A percentile compares a stretch with the other conserved stretches of the same genome.
phyloP scores from a whole-genome alignment of 2,888 invertebrate genomes.

The Lasius fuliginosus region DNA sequence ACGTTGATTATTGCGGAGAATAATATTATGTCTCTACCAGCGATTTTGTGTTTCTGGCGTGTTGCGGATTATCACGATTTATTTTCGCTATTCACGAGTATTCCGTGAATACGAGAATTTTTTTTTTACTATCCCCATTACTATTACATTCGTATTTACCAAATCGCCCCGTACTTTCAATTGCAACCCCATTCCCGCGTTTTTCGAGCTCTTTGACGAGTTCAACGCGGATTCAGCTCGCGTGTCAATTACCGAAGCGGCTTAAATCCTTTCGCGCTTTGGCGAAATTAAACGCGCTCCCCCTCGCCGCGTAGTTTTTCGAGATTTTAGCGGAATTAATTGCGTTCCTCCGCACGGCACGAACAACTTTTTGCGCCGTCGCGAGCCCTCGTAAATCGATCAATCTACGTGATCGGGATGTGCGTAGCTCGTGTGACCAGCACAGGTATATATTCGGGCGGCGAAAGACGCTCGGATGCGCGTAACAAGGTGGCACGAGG shows the following conservation, averaged over 20 bases:
- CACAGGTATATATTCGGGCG: constrained; percentile 15
- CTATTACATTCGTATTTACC: constrained; percentile 42
- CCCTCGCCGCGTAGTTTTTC: constrained; percentile 66
- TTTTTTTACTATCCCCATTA: constrained; percentile 29
- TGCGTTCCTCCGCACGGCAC: constrained; percentile 71
- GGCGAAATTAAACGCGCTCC: constrained; percentile 72
- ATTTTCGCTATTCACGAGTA: constrained; percentile 25
- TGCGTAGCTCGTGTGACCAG: constrained; percentile 71
- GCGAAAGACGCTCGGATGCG: constrained; percentile 54
- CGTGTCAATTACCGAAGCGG: constrained; percentile 71
- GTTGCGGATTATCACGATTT: constrained; percentile 41
- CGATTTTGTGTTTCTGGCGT: constrained; percentile 1
- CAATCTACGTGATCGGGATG: constrained; percentile 75
- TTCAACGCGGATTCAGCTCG: constrained; percentile 57
- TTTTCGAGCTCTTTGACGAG: constrained; percentile 46
- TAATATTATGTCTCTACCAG: constrained; percentile 18
- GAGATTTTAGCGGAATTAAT: constrained; percentile 74
- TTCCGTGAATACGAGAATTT: constrained; percentile 26
- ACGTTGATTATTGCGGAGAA: constrained; percentile 16
- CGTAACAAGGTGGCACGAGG: constrained; percentile 64
- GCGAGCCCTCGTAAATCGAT: constrained; percentile 77
- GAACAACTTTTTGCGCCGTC: constrained; percentile 49
- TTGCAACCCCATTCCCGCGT: constrained; percentile 31
- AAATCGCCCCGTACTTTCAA: constrained; percentile 34
- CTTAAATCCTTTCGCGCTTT: constrained; percentile 64